phyloP scores from a whole-genome alignment of 2,888 invertebrate species.

The Rapana venosa region DNA sequence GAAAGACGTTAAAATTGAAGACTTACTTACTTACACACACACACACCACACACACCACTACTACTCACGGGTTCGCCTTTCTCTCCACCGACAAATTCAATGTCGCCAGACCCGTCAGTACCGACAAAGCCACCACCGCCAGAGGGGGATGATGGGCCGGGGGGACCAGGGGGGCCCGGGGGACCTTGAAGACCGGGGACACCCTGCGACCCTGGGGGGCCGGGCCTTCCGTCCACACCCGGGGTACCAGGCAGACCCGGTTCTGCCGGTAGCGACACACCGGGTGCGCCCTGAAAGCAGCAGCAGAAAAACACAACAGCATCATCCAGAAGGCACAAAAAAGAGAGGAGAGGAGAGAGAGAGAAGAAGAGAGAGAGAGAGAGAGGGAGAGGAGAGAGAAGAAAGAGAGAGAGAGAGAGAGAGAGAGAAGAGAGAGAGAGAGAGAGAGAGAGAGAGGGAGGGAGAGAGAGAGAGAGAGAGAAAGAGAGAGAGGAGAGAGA shows the following conservation, averaged over 20 bases:
- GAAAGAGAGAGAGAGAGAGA: not conserved
- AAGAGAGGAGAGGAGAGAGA: not conserved
- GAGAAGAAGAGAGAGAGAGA: not conserved
- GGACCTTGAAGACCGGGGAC: conserved; percentile 49
- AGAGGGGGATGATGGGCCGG: not conserved
- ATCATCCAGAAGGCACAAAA: not conserved
- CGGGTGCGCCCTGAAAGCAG: not conserved
- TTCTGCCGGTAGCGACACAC: conserved; percentile 18
- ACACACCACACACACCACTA: not conserved
- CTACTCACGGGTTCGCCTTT: conserved; percentile 38
- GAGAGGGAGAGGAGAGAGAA: not conserved
- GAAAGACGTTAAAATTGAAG: no score
- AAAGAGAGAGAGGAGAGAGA: not conserved
- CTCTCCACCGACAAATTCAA: conserved; percentile 18
- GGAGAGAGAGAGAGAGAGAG: not conserved
- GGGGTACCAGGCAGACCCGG: conserved; percentile 43
- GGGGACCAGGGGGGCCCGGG: conserved; percentile 32
- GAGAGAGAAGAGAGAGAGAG: not conserved
- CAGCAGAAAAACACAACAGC: not conserved
- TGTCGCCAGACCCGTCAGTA: conserved; percentile 13
- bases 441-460: not conserved
- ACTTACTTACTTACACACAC: not conserved
- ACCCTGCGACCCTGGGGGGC: conserved; percentile 31
- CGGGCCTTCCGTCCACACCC: conserved; percentile 33
- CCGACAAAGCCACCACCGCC: conserved; percentile 10